Evolutionary conservation across 2,888 invertebrate genomes (phyloP).

Genomic region (Lypha dubia): DNA sequence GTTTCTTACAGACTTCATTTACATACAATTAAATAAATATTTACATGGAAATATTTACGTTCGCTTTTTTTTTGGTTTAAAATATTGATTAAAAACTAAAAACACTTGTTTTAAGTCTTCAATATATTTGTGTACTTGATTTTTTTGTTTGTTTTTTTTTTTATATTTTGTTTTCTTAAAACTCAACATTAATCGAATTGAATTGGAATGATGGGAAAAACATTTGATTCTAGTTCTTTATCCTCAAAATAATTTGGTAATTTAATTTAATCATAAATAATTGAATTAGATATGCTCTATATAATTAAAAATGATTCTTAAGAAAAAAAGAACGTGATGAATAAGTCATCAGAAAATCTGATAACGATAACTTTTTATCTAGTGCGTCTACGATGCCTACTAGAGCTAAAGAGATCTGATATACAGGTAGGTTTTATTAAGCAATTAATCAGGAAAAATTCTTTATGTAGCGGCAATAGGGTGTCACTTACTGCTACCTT

Average conservation of each 20-base stretch:
- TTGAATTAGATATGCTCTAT: background rate
- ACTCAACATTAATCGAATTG: constrained; percentile 7
- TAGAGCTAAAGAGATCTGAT: no score
- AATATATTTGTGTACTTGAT: constrained; percentile 31
- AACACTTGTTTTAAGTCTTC: constrained; percentile 30
- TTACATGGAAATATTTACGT: constrained; percentile 11
- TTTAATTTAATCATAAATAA: background rate
- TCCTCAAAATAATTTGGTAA: background rate
- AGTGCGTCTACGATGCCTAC: no score
- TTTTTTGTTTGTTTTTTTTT: background rate
- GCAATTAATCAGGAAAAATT: no score
- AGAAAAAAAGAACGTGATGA: no score
- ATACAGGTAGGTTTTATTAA: no score
- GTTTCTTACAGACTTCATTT: constrained; percentile 13
- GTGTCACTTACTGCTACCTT: no score
- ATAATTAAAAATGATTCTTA: background rate
- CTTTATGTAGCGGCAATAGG: no score
- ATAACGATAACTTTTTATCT: no score
- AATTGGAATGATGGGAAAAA: constrained; percentile 48
- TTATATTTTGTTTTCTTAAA: background rate
- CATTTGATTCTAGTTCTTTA: background rate
- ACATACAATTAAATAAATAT: constrained; percentile 53
- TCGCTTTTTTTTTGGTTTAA: background rate
- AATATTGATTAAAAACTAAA: constrained; percentile 21
- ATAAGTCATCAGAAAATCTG: background rate